These are phyloP conservation scores for Pipistrellus pygmaeus DNA, from an alignment of 2,797 vertebrate species.

Conservation along the genomic window DNA sequence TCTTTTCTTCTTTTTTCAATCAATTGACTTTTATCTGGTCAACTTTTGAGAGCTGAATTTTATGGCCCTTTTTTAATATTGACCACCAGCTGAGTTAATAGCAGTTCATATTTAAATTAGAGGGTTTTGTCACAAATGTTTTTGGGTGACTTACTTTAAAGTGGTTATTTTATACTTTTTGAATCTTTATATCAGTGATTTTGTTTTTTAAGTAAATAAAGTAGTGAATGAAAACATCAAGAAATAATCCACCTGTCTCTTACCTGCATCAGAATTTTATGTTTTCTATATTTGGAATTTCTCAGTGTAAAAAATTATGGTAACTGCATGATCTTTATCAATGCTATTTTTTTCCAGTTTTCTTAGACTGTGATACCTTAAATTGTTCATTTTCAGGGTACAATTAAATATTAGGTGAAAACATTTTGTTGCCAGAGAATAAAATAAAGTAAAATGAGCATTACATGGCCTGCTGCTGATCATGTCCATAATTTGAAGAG, in stretches of 20 bases:
- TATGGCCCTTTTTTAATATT: background rate
- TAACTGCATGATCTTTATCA: background rate
- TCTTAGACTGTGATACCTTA: background rate
- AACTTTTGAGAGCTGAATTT: background rate
- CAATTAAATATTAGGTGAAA: background rate
- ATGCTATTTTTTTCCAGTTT: background rate
- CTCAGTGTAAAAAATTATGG: background rate
- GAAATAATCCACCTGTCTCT: rapidly evolving
- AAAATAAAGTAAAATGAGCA: background rate
- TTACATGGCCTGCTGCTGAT: rapidly evolving
- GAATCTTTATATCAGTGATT: background rate
- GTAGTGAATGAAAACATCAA: background rate
- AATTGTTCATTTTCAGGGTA: background rate
- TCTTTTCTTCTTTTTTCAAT: background rate
- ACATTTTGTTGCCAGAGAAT: background rate
- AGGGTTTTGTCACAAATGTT: background rate
- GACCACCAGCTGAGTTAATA: background rate
- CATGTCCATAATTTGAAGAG: rapidly evolving
- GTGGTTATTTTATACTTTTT: background rate
- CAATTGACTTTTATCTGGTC: background rate
- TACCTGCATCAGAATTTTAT: background rate
- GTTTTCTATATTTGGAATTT: background rate
- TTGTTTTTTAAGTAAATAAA: background rate
- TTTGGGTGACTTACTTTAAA: background rate
- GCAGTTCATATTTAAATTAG: background rate